Conservation (phyloP, 2,797 vertebrate genomes). For the Hipposideros larvatus region DNA sequence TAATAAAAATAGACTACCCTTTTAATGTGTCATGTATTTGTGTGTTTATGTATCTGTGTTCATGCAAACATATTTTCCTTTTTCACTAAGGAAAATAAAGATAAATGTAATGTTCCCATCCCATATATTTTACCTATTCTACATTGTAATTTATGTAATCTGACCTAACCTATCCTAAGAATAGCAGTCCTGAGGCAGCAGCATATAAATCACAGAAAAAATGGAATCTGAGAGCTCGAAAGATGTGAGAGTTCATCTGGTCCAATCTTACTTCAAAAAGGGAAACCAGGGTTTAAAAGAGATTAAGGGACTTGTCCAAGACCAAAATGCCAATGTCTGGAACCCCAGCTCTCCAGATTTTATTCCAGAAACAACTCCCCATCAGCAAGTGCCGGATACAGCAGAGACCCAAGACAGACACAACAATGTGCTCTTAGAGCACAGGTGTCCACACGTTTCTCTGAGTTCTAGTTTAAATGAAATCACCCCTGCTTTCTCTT, state of each 20-base stretch:
- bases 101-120: neutral
- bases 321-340: neutral
- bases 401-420: neutral
- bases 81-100: constrained; percentile 47
- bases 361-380: neutral
- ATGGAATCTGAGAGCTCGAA: neutral
- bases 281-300: neutral
- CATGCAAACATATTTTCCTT: neutral
- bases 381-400: neutral
- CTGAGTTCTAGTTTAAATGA: neutral
- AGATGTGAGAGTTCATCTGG: neutral
- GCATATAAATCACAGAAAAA: neutral
- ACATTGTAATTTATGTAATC: constrained; percentile 12
- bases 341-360: neutral
- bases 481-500: neutral
- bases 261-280: neutral
- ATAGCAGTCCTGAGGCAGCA: neutral
- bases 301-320: neutral
- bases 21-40: neutral
- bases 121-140: neutral
- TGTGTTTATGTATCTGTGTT: neutral
- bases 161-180: neutral
- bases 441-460: neutral
- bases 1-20: constrained; percentile 21
- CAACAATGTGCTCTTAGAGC: neutral